These are phyloP conservation scores for Drosophila nannoptera DNA, from an alignment of 1,140 invertebrate species.

Conservation along the genomic window DNA sequence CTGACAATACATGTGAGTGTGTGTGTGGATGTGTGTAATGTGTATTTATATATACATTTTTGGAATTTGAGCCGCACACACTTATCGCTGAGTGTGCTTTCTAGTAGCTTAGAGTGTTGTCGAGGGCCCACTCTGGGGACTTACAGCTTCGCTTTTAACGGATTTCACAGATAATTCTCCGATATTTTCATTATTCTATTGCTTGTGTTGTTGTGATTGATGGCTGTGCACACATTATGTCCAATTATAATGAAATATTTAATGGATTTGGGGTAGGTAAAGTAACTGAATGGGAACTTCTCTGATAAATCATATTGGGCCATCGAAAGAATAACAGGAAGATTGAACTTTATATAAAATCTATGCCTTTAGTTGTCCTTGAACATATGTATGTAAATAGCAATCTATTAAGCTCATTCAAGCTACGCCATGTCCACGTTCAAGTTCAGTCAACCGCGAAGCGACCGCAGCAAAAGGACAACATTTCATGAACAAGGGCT, in stretches of 20 bases:
- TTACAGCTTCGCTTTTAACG: constrained; percentile 14
- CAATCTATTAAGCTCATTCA: background rate
- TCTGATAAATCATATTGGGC: background rate
- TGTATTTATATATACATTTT: constrained; percentile 6
- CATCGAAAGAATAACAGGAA: too few relatives aligned
- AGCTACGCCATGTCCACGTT: background rate
- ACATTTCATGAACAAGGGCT: constrained; percentile 9
- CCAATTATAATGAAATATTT: background rate
- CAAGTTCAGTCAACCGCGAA: constrained; percentile 16
- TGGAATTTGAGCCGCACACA: constrained; percentile 44
- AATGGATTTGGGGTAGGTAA: constrained; percentile 42
- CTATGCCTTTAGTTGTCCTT: too few relatives aligned
- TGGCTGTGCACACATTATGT: background rate
- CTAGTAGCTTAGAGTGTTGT: constrained; percentile 10
- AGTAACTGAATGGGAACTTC: background rate
- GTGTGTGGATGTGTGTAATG: background rate
- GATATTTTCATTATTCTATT: background rate
- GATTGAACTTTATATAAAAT: too few relatives aligned
- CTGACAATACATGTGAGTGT: background rate
- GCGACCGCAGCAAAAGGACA: constrained; percentile 19
- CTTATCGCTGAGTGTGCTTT: constrained; percentile 42
- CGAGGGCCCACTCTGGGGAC: constrained; percentile 2
- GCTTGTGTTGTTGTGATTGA: background rate
- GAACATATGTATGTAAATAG: too few relatives aligned
- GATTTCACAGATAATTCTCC: background rate